Conservation (phyloP, 1,140 invertebrate genomes). For the Anastatus disparis region DNA sequence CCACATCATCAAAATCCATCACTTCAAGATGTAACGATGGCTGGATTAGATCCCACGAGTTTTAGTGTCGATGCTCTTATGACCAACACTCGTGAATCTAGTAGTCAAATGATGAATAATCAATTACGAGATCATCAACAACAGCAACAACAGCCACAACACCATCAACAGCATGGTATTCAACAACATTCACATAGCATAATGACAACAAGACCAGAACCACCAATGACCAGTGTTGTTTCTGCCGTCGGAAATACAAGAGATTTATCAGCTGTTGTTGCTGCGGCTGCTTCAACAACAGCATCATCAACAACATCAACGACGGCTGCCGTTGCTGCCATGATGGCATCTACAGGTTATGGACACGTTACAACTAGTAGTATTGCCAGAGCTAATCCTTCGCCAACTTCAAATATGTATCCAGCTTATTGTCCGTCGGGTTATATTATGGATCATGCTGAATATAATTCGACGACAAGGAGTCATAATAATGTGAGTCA, state of each 20-base stretch:
- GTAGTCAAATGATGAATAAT: background rate
- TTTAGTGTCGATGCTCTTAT: constrained; percentile 67
- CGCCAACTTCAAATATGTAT: constrained; percentile 67
- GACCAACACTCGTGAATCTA: constrained; percentile 65
- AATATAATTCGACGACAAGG: constrained; percentile 62
- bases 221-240: constrained; percentile 50
- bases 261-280: background rate
- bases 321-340: constrained; percentile 64
- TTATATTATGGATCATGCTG: constrained; percentile 64
- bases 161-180: constrained; percentile 67
- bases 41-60: constrained; percentile 64
- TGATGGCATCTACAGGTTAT: constrained; percentile 70
- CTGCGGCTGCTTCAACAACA: constrained; percentile 57
- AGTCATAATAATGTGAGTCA: constrained; percentile 56
- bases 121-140: constrained; percentile 68
- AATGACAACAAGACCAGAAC: constrained; percentile 68
- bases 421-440: constrained; percentile 67
- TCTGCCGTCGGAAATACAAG: background rate
- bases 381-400: constrained; percentile 69
- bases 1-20: constrained; percentile 55
- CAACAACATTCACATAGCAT: constrained; percentile 65
- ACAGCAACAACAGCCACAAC: constrained; percentile 62
- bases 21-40: constrained; percentile 65
- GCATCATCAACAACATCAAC: constrained; percentile 59
- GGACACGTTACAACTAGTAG: constrained; percentile 58